Base-by-base conservation (phyloP, 1,140 invertebrate genomes). In the Leptoteleia sp. region DNA sequence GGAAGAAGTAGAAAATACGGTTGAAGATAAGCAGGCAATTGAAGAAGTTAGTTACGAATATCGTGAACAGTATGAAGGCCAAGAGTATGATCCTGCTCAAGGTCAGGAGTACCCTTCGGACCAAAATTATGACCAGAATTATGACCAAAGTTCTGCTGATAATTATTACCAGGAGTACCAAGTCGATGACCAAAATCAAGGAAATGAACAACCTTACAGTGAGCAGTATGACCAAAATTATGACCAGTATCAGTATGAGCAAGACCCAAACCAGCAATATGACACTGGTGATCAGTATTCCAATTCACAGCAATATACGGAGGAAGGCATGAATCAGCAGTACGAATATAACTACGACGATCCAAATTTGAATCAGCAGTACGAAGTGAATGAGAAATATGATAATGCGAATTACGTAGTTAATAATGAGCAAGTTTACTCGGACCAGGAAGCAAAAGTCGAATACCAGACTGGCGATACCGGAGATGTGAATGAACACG, bases 151-250 rank as follows among this genome's bases (percentile, higher is more conserved):
- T 33, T 35, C 33, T 40, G 38, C 68, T 33, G 38, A 31, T 3
- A 77, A 75, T 16, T 64, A 80, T 9, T 40, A 79, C 15, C 82
- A 83, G 45, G 37, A 54, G 6, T 64, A 79, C 29, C 38, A 79
- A 31, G 8, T 12, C 2, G 62, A 43, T 16, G 22, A 42, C 4
- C 62, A 75, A 12, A 61, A 67, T 11, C 45, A 38, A 4, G 45
- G n/a, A 1, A 33, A 50, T 12, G 35, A 17, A 50, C 45, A 50
- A 15, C n/a, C 35, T 65, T 70, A 57, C 35, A 8, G 25, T 50
- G 12, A 59, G 9, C 68, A 80, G 7, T 62, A 57, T 13, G 37
- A 62, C 1, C 68, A 70, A 11, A 29, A 47, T 42, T 61, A 70
- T 27, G 35, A 50, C 1, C 54, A 76, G 31, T 76, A 79, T 16